Conservation (phyloP, 1,140 invertebrate species). For the Microvelia longipes region DNA sequence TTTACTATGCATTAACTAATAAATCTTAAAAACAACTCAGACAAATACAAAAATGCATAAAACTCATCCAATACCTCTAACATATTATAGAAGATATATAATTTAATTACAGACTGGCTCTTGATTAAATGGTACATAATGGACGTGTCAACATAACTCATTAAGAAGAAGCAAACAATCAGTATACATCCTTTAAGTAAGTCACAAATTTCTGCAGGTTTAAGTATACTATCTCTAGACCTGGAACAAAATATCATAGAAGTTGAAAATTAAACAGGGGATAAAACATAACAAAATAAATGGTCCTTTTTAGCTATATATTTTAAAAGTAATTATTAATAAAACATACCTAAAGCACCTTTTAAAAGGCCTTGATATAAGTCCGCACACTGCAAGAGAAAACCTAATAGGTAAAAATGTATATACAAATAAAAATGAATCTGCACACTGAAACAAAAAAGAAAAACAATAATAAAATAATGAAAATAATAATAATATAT, state of each 20-base stretch:
- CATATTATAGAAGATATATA: conserved; percentile 99
- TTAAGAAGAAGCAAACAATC: conserved; percentile 63
- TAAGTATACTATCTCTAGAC: conserved; percentile 34
- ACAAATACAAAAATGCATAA: too few relatives aligned
- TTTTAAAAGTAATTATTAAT: conserved; percentile 11
- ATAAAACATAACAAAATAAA: too few relatives aligned
- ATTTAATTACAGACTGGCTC: conserved; percentile 95
- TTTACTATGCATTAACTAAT: too few relatives aligned
- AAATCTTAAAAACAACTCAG: too few relatives aligned
- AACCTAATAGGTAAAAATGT: conserved; percentile 93
- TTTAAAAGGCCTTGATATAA: conserved; percentile 51
- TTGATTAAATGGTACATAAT: conserved; percentile 98
- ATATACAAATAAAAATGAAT: conserved; percentile 94
- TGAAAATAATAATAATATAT: too few relatives aligned
- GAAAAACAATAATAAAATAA: conserved; percentile 2
- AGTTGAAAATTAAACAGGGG: too few relatives aligned
- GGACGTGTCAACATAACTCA: conserved; percentile 88
- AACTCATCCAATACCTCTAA: conserved; percentile 65
- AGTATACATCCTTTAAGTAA: conserved; percentile 83
- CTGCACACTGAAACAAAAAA: conserved; percentile 58
- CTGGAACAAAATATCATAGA: too few relatives aligned
- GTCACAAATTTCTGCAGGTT: conserved; percentile 91
- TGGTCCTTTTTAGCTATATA: too few relatives aligned
- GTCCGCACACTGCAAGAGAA: conserved; percentile 64
- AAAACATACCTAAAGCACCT: conserved; percentile 55